These are phyloP conservation scores for Tillus elongatus DNA, from an alignment of 2,888 invertebrate genomes.

Conservation along the genomic window DNA sequence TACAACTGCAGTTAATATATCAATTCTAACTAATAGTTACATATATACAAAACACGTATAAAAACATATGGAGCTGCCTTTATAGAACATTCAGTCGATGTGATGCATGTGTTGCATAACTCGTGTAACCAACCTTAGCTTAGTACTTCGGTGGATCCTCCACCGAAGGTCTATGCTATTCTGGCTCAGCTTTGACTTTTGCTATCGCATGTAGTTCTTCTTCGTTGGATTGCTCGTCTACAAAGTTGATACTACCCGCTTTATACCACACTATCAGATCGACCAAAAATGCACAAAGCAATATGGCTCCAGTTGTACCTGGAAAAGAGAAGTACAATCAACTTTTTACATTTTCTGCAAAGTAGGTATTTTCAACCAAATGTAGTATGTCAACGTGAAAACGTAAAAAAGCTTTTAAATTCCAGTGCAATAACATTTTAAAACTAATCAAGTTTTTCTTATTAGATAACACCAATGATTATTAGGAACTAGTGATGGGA, in stretches of 20 bases:
- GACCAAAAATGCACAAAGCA: conserved; percentile 80
- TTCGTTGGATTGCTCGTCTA: conserved; percentile 48
- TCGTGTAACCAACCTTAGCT: conserved; percentile 3
- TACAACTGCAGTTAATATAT: too few species aligned
- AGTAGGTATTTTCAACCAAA: too few species aligned
- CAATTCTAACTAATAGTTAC: too few species aligned
- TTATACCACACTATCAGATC: conserved; percentile 85
- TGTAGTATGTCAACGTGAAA: too few species aligned
- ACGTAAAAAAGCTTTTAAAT: conserved; percentile 9
- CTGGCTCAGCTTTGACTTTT: conserved; percentile 33
- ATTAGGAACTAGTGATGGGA: too few species aligned
- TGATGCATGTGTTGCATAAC: conserved; percentile 5
- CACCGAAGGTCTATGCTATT: conserved; percentile 27
- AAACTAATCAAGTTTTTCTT: too few species aligned
- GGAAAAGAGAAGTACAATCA: conserved; percentile 24
- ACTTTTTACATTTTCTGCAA: too few species aligned
- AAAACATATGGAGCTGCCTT: conserved; percentile 14
- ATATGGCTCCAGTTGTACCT: conserved; percentile 80
- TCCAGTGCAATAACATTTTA: too few species aligned
- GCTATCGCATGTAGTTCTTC: conserved; percentile 43
- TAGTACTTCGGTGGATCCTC: conserved; percentile 22
- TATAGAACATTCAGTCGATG: conserved; percentile 14
- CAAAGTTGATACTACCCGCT: conserved; percentile 68
- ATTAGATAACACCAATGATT: too few species aligned
- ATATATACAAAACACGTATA: too few species aligned